phyloP scores from a whole-genome alignment of 2,797 vertebrate genomes.

The Pelodytes ibericus region DNA sequence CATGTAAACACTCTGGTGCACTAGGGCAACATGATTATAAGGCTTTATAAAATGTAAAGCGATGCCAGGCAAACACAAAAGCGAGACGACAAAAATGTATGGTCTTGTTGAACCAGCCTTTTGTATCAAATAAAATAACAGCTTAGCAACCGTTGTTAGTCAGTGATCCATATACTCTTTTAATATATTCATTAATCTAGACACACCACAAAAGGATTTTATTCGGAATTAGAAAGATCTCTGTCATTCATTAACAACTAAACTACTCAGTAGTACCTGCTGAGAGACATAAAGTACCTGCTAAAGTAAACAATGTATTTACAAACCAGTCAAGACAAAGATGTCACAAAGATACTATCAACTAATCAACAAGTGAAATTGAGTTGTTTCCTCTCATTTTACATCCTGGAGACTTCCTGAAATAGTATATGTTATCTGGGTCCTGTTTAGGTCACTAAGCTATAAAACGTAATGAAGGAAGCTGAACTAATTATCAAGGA shows the following conservation, averaged over 20 bases:
- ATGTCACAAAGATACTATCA: too few species aligned
- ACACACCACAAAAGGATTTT: constrained; percentile 50
- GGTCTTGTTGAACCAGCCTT: constrained; percentile 6
- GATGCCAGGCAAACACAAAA: constrained; percentile 1
- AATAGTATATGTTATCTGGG: not conserved
- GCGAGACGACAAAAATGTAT: constrained; percentile 2
- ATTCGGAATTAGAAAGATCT: constrained; percentile 52
- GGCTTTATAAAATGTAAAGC: not conserved
- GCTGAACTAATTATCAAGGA: too few species aligned
- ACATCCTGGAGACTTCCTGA: not conserved
- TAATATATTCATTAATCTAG: constrained; percentile 36
- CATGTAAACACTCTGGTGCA: not conserved
- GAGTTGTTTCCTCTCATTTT: not conserved
- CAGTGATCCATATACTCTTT: constrained; percentile 47
- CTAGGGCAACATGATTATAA: not conserved
- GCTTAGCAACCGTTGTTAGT: not conserved
- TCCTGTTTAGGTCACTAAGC: too few species aligned
- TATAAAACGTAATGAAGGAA: too few species aligned
- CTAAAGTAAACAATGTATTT: too few species aligned
- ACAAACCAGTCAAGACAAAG: too few species aligned
- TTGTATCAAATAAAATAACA: not conserved
- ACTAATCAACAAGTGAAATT: not conserved
- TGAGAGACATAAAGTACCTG: not conserved
- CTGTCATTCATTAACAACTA: constrained; percentile 53
- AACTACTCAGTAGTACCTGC: not conserved